Conservation (phyloP, 1,140 invertebrate species). For the Bactericera cockerelli region DNA sequence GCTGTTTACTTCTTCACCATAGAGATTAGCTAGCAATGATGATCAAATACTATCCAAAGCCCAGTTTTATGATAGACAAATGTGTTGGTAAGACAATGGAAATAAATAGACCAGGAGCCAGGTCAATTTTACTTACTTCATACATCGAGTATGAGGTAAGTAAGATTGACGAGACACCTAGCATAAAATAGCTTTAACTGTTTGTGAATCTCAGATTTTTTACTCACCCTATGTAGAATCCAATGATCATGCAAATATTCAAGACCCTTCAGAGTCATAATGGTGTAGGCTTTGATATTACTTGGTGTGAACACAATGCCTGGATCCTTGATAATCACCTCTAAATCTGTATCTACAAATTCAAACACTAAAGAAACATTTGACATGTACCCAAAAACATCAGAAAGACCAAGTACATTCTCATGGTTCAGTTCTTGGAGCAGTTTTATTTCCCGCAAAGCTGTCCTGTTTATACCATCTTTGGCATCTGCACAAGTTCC, state of each 20-base stretch:
- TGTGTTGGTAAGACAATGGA: too few species aligned
- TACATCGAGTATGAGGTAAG: too few species aligned
- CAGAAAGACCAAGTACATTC: constrained; percentile 77
- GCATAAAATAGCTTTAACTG: too few species aligned
- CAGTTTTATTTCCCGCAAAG: constrained; percentile 94
- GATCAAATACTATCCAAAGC: too few species aligned
- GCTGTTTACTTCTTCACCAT: too few species aligned
- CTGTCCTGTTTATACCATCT: constrained; percentile 97
- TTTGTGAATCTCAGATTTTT: too few species aligned
- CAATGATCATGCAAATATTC: constrained; percentile 93
- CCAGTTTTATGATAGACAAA: too few species aligned
- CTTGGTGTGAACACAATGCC: constrained; percentile 77
- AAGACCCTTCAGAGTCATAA: constrained; percentile 87
- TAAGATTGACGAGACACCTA: too few species aligned
- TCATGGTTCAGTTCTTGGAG: constrained; percentile 89
- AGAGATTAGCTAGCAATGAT: too few species aligned
- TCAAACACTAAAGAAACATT: constrained; percentile 99
- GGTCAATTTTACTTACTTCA: not conserved
- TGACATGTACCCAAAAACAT: constrained; percentile 95
- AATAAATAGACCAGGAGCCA: too few species aligned
- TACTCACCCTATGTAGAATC: constrained; percentile 76
- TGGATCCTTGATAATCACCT: constrained; percentile 75
- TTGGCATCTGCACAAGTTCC: constrained; percentile 83
- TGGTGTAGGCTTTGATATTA: constrained; percentile 90
- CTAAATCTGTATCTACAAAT: constrained; percentile 98